Percentiles rank a stretch among this genome's conserved stretches.
phyloP scores from a whole-genome alignment of 2,113 vertebrate genomes.

The Pangasianodon gigas region DNA sequence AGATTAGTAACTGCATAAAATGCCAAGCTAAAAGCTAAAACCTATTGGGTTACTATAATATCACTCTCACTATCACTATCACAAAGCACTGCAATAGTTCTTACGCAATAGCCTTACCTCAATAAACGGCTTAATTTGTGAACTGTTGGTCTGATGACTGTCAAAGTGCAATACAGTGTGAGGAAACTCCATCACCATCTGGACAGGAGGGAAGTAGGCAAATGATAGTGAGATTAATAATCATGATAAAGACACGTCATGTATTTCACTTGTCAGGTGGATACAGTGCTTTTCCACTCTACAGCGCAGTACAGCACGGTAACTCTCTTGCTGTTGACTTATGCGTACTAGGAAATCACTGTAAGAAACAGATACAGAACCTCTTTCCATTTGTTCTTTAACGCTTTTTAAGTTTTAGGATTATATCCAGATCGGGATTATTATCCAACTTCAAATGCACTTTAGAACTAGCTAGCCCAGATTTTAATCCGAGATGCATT shows the following conservation, averaged over 20 bases:
- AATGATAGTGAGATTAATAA: not conserved
- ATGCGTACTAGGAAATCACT: not conserved
- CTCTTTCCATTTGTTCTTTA: not conserved
- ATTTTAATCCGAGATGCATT: not conserved
- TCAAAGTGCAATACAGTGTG: conserved; percentile 88
- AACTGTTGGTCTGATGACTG: conserved; percentile 80
- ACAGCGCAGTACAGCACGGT: not conserved
- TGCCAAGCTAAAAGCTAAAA: not conserved
- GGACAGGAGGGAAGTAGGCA: conserved; percentile 23
- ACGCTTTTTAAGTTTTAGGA: not conserved
- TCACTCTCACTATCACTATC: not conserved
- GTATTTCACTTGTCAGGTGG: not conserved
- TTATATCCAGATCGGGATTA: not conserved
- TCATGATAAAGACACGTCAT: not conserved
- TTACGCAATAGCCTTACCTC: conserved; percentile 77
- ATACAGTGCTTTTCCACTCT: not conserved
- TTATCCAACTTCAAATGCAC: not conserved
- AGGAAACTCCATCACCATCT: conserved; percentile 99
- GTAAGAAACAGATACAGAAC: not conserved
- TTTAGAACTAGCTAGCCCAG: not conserved
- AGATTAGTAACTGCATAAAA: not conserved
- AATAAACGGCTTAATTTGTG: conserved; percentile 88
- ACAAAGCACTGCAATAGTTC: conserved; percentile 1
- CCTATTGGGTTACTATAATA: not conserved
- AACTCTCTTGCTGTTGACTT: too few species aligned